Conservation (phyloP, 2,888 invertebrate genomes). For the Campoletis raptor region DNA sequence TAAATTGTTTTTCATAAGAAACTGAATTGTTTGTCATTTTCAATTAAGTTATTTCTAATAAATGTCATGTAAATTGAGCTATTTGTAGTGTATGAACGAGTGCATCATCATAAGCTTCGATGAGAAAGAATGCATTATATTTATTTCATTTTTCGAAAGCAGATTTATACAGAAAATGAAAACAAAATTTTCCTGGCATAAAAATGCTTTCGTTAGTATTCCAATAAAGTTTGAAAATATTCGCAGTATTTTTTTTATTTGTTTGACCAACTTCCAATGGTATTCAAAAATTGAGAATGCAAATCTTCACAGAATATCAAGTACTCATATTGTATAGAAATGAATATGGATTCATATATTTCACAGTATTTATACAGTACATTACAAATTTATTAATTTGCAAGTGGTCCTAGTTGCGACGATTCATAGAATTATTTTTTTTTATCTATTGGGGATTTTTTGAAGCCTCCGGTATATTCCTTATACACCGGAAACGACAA, state of each 20-base stretch:
- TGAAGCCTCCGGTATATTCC: conserved; percentile 86
- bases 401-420: not conserved
- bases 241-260: not conserved
- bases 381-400: not conserved
- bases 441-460: conserved; percentile 17
- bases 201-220: not conserved
- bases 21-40: conserved; percentile 3
- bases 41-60: not conserved
- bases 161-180: not conserved
- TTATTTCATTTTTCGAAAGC: not conserved
- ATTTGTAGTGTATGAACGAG: not conserved
- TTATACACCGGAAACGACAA: conserved; percentile 86
- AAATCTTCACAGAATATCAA: not conserved
- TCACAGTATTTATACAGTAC: conserved; percentile 1
- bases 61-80: not conserved
- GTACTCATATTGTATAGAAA: not conserved
- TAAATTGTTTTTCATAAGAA: conserved; percentile 78
- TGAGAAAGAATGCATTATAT: not conserved
- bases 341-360: conserved; percentile 12
- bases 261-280: not conserved
- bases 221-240: not conserved
- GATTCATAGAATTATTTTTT: conserved; percentile 32
- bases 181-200: not conserved
- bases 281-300: not conserved
- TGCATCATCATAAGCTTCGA: not conserved